These are phyloP conservation scores for Siphamia tubifer DNA, from an alignment of 2,113 vertebrate genomes.

Conservation along the genomic window DNA sequence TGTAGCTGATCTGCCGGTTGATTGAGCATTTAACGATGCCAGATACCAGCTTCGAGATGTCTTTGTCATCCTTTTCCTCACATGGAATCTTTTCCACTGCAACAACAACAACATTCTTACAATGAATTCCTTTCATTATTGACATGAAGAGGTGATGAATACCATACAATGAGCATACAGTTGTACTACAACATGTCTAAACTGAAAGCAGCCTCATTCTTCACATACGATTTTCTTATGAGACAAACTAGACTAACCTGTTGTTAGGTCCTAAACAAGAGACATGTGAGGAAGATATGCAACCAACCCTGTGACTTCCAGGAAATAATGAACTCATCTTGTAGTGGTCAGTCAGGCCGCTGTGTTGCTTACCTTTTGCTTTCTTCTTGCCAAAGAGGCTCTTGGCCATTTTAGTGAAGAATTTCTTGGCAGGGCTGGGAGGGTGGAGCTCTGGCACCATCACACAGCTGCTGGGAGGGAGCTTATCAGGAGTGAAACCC, in stretches of 20 bases:
- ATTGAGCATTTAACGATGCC: constrained; percentile 92
- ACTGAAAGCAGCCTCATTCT: too few species aligned
- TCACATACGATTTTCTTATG: too few species aligned
- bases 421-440: constrained; percentile 90
- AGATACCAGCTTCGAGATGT: constrained; percentile 91
- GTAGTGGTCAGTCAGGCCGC: neutral
- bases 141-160: neutral
- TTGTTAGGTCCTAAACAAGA: neutral
- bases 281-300: neutral
- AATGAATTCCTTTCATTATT: constrained; percentile 8
- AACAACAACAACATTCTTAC: neutral
- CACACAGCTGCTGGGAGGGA: constrained; percentile 91
- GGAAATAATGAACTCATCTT: neutral
- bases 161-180: too few species aligned
- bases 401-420: constrained; percentile 96
- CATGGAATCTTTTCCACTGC: constrained; percentile 84
- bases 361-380: constrained; percentile 81
- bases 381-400: constrained; percentile 94
- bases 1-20: constrained; percentile 89
- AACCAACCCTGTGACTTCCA: neutral
- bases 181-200: too few species aligned
- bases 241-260: neutral
- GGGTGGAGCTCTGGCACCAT: constrained; percentile 92
- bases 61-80: constrained; percentile 85
- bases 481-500: constrained; percentile 93